A percentile compares a stretch with the other conserved stretches of the same genome.
Conservation (phyloP, 1,140 invertebrate genomes). For the Aphelenchoides besseyi region DNA sequence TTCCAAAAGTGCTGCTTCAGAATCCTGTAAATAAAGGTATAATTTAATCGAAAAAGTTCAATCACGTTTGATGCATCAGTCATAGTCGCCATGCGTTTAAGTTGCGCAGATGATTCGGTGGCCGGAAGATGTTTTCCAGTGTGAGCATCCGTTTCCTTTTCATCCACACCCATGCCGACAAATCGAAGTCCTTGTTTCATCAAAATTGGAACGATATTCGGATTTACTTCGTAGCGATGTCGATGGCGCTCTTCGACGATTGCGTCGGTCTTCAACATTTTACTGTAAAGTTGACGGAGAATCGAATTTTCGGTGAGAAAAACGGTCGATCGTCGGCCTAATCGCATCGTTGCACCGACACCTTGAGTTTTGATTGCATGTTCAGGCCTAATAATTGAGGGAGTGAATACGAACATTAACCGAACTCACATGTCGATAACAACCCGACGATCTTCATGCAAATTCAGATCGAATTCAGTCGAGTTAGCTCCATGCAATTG, state of each 20-base stretch:
- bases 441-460: slow-evolving; percentile 63
- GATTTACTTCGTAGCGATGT: slow-evolving; percentile 80
- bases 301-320: slow-evolving; percentile 68
- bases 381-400: too few relatives aligned
- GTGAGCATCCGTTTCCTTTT: slow-evolving; percentile 31
- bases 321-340: slow-evolving; percentile 83
- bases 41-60: too few relatives aligned
- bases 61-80: neutral
- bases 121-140: slow-evolving; percentile 20
- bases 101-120: slow-evolving; percentile 48
- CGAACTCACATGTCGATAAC: slow-evolving; percentile 99
- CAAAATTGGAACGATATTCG: slow-evolving; percentile 74
- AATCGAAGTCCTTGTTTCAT: slow-evolving; percentile 82
- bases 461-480: slow-evolving; percentile 77
- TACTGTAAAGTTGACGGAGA: slow-evolving; percentile 33
- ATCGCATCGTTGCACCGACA: slow-evolving; percentile 94
- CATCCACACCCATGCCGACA: slow-evolving; percentile 74
- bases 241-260: slow-evolving; percentile 90
- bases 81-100: slow-evolving; percentile 45
- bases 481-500: slow-evolving; percentile 76
- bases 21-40: neutral
- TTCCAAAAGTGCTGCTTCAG: slow-evolving; percentile 35
- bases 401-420: too few relatives aligned
- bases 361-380: slow-evolving; percentile 75
- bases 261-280: slow-evolving; percentile 65